Percentiles rank a stretch among this genome's conserved stretches.
Evolutionary conservation across 1,140 invertebrate species (phyloP).

Genomic region (Hylyphantes graminicola): DNA sequence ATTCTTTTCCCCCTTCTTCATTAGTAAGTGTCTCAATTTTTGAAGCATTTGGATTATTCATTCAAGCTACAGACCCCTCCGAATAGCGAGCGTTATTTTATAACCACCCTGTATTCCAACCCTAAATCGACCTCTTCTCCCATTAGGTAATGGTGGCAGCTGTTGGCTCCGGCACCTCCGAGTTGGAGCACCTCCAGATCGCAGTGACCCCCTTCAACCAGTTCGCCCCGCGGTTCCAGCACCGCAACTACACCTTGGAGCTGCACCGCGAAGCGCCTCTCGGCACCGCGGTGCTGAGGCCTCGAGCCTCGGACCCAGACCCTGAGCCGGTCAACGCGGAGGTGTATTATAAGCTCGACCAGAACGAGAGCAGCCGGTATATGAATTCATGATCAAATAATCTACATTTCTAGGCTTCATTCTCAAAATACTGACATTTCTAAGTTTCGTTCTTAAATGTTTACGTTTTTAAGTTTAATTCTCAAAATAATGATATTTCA

Average conservation of each 20-base stretch:
- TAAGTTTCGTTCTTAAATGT: no score
- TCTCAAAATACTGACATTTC: no score
- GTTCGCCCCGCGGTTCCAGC: slow-evolving; percentile 49
- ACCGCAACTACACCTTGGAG: slow-evolving; percentile 26
- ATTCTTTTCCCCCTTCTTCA: no score
- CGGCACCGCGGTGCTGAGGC: slow-evolving; percentile 20
- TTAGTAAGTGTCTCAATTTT: no score
- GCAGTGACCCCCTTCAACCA: slow-evolving; percentile 56
- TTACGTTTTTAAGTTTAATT: no score
- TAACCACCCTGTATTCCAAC: no score
- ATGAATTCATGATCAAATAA: background rate
- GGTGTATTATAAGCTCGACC: slow-evolving; percentile 56
- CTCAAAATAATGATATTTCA: no score
- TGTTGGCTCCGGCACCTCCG: slow-evolving; percentile 8
- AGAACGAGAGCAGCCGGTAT: slow-evolving; percentile 26
- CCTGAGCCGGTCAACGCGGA: slow-evolving; percentile 50
- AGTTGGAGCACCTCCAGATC: slow-evolving; percentile 39
- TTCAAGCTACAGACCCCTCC: no score
- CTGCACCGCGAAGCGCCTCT: slow-evolving; percentile 15
- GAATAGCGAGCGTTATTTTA: no score
- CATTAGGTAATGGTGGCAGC: slow-evolving; percentile 57
- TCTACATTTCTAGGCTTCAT: no score
- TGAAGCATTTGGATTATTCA: no score
- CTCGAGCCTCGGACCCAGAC: slow-evolving; percentile 55
- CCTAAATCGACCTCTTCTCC: background rate